Evolutionary conservation across 2,113 vertebrate species (phyloP), one percentile per base, ranked within the genome.

Genomic region (Proterorhinus semilunaris): DNA sequence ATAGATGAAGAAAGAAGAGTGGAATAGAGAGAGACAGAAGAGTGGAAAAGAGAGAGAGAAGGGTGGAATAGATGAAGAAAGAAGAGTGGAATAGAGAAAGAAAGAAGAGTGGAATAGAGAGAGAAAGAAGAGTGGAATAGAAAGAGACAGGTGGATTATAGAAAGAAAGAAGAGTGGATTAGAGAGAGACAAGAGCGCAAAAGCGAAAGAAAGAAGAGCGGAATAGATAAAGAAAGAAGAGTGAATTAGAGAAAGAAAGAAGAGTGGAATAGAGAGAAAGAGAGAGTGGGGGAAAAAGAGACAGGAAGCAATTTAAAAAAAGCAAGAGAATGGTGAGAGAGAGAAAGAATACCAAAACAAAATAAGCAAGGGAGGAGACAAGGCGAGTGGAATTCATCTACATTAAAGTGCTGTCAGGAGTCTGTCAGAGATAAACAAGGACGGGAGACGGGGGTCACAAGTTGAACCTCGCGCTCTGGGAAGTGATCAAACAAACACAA

Each of bases 351-450:
- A 36, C 27, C 27, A 36, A 36, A 36, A 36, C 27, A 36, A 36
- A 36, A 5, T 36, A 36, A 36, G 27, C 27, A 16, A 5, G 52
- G 1, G 10, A 17, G 27, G 53, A 11, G 17, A 27, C 17, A 55
- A 10, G 10, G 53, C 5, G 53, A 54, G 16, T 17, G 9, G 36
- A 61, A 9, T 61, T 10, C 15, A n/a, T 61, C 36, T 43, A 61
- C 36, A 61, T 61, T 43, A 61, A 61, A 45, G 58, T 3, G 8
- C 13, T 61, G 58, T 61, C 58, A 16, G 58, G 13, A 45, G 11
- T 8, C 9, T 61, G 42, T n/a, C 58, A 44, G 11, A n/a, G 42
- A 61, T 61, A 61, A 61, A 61, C 42, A 43, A 61, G 36, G 58
- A 43, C 36, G n/a, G 36, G 49, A 36, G 27, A 36, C 27, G 27